Conservation (phyloP, 2,888 invertebrate species). For the Blastobasis lacticolella region DNA sequence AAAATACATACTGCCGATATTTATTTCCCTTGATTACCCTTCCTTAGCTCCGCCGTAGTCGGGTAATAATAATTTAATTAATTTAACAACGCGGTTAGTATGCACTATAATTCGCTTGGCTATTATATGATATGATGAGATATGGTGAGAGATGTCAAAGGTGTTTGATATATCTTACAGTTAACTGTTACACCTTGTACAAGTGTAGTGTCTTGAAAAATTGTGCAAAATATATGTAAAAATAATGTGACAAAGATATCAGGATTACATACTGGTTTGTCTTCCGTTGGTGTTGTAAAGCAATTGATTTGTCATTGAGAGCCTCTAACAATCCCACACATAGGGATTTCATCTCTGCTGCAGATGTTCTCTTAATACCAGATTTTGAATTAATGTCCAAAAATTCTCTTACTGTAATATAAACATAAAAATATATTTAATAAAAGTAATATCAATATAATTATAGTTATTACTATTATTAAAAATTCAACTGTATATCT, state of each 20-base stretch:
- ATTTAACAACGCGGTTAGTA: too few species aligned
- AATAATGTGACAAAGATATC: slow-evolving; percentile 1
- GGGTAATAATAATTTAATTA: too few species aligned
- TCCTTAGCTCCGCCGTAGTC: too few species aligned
- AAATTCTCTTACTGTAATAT: slow-evolving; percentile 80
- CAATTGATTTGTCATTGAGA: slow-evolving; percentile 88
- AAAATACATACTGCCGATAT: too few species aligned
- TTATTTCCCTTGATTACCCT: too few species aligned
- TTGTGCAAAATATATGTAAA: background rate
- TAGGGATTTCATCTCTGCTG: slow-evolving; percentile 84
- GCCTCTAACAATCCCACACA: slow-evolving; percentile 87
- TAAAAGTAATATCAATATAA: background rate
- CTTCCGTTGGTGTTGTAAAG: slow-evolving; percentile 88
- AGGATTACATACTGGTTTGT: slow-evolving; percentile 81
- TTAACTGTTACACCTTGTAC: too few species aligned
- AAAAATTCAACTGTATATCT: too few species aligned
- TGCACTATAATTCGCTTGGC: too few species aligned
- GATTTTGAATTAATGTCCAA: slow-evolving; percentile 76
- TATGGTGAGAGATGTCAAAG: too few species aligned
- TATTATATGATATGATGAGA: too few species aligned
- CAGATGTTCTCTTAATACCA: slow-evolving; percentile 62
- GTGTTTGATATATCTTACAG: too few species aligned
- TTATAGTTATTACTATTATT: background rate
- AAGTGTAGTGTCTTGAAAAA: too few species aligned
- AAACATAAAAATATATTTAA: background rate